These are phyloP conservation scores for Miniopterus natalensis DNA, from an alignment of 2,113 vertebrate genomes.

Conservation along the genomic window DNA sequence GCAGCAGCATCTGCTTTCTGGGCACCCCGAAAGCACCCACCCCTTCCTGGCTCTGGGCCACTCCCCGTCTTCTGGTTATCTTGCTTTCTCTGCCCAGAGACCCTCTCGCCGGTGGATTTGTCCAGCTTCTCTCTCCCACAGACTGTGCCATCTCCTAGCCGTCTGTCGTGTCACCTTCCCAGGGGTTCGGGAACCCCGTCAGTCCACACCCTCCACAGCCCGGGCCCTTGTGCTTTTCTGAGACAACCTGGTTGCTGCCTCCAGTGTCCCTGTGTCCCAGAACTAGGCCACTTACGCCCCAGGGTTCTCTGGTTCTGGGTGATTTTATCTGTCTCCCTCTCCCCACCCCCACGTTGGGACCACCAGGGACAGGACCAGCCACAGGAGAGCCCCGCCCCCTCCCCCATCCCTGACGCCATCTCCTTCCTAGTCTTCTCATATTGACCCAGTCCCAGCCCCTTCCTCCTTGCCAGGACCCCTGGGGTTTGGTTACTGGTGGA, in stretches of 20 bases:
- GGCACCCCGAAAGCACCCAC: background rate
- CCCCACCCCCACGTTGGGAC: fast-evolving
- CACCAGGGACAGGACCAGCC: background rate
- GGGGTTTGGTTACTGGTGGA: background rate
- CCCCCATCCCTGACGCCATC: background rate
- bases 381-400: too few relatives aligned
- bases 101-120: background rate
- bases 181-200: background rate
- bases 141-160: background rate
- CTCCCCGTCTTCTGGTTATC: background rate
- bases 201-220: fast-evolving
- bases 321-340: background rate
- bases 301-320: background rate
- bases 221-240: background rate
- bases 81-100: background rate
- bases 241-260: background rate
- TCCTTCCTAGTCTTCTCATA: background rate
- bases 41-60: background rate
- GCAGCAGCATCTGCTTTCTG: background rate
- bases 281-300: background rate
- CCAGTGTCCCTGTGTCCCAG: background rate
- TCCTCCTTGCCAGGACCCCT: background rate
- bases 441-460: background rate
- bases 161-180: fast-evolving
- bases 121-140: background rate